These are phyloP conservation scores for Odontomachus brunneus DNA, from an alignment of 1,140 invertebrate genomes.

Conservation along the genomic window DNA sequence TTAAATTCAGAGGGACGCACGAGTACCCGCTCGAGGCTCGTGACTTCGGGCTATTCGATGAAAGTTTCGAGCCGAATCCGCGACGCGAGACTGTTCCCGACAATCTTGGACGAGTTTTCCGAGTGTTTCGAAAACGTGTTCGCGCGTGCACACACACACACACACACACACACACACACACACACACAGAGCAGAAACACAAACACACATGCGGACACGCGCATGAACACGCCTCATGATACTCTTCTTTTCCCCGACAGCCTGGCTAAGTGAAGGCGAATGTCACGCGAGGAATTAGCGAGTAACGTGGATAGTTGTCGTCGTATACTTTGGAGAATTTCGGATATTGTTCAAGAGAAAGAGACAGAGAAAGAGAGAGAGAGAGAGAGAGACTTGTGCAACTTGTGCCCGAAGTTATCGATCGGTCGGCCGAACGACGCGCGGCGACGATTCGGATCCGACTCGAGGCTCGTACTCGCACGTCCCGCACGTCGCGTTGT, in stretches of 20 bases:
- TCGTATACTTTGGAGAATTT: neutral
- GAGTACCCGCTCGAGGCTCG: neutral
- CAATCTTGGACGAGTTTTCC: neutral
- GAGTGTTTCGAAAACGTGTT: neutral
- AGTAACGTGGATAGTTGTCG: too few species aligned
- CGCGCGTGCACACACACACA: too few species aligned
- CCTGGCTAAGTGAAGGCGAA: too few species aligned
- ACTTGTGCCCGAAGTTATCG: neutral
- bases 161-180: too few species aligned
- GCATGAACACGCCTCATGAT: too few species aligned
- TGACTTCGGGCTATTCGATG: neutral
- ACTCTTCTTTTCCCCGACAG: too few species aligned
- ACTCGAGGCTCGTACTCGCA: neutral
- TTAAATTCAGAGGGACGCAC: conserved; percentile 12
- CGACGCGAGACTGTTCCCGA: neutral
- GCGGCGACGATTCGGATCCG: neutral
- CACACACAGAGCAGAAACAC: too few species aligned
- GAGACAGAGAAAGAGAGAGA: too few species aligned
- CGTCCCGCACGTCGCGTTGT: conserved; percentile 6
- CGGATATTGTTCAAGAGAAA: neutral
- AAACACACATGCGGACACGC: too few species aligned
- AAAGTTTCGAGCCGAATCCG: neutral
- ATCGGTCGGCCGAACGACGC: neutral
- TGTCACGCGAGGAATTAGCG: too few species aligned
- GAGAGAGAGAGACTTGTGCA: conserved; percentile 9